Evolutionary conservation across 2,888 invertebrate species (phyloP).

Genomic region (Melitaea athalia): DNA sequence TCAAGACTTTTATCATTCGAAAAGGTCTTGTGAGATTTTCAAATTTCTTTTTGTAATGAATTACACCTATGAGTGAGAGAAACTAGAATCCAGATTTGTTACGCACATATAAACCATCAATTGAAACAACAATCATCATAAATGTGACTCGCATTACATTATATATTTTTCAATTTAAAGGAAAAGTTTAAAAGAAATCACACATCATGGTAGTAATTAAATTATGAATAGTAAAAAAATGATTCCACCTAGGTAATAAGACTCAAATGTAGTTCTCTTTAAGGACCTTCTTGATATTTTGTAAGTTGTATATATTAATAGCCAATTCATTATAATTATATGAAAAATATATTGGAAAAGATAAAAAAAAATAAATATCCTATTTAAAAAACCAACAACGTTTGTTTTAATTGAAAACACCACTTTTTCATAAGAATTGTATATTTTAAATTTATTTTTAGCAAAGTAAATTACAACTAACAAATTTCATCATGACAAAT

Average conservation of each 20-base stretch:
- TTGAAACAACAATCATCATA: not conserved
- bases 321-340: conserved; percentile 69
- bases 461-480: not conserved
- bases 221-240: conserved; percentile 48
- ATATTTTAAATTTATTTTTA: conserved; percentile 6
- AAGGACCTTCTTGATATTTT: conserved; percentile 67
- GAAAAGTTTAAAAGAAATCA: conserved; percentile 31
- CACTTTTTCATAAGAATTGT: not conserved
- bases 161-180: not conserved
- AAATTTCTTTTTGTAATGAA: no score
- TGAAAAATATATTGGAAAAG: conserved; percentile 67
- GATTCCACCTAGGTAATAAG: conserved; percentile 78
- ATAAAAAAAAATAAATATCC: conserved; percentile 56
- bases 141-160: not conserved
- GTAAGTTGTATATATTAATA: conserved; percentile 74
- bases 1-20: no score
- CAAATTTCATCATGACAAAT: not conserved
- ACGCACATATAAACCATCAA: no score
- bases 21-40: no score
- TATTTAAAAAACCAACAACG: conserved; percentile 57
- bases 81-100: no score
- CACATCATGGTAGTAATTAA: conserved; percentile 28
- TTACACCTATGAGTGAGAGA: no score
- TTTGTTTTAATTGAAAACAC: conserved; percentile 47
- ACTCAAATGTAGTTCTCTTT: conserved; percentile 70